Percentiles rank a stretch among this genome's conserved stretches.
phyloP scores from a whole-genome alignment of 2,797 vertebrate genomes.

The Cyclura pinguis region DNA sequence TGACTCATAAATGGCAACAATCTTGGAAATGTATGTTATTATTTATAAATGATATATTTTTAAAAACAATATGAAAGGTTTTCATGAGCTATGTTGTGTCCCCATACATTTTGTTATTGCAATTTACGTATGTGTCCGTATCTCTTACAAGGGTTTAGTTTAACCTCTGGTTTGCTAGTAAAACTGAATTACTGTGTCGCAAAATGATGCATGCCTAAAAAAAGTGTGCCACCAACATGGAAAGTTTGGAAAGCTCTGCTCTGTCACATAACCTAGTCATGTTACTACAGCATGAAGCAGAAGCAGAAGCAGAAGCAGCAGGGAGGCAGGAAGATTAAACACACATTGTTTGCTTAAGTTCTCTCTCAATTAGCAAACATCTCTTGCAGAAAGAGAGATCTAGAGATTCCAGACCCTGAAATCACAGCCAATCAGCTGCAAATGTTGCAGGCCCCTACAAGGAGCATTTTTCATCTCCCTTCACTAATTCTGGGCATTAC shows the following conservation, averaged over 20 bases:
- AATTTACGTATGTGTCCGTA: too few species aligned
- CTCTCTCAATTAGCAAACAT: conserved; percentile 79
- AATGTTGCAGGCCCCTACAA: conserved; percentile 78
- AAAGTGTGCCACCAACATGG: too few species aligned
- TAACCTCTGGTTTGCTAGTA: too few species aligned
- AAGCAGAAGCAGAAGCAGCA: conserved; percentile 34
- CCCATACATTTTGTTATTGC: too few species aligned
- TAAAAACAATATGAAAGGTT: too few species aligned
- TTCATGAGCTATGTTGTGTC: too few species aligned
- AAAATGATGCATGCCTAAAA: too few species aligned
- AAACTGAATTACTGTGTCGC: too few species aligned
- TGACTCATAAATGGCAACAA: too few species aligned
- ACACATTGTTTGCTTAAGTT: conserved; percentile 68
- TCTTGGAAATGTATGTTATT: too few species aligned
- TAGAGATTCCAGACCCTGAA: conserved; percentile 68
- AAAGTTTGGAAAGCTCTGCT: background rate
- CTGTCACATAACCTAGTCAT: conserved; percentile 26
- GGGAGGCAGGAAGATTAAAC: conserved; percentile 52
- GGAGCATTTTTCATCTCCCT: conserved; percentile 68
- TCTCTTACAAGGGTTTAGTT: too few species aligned
- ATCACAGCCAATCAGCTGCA: conserved; percentile 80
- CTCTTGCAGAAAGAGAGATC: conserved; percentile 60
- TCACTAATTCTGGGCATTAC: conserved; percentile 71
- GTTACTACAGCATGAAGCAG: background rate
- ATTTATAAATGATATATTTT: too few species aligned